A percentile compares a stretch with the other conserved stretches of the same genome.
Evolutionary conservation across 1,140 invertebrate genomes (phyloP).

Genomic region (Helicoverpa armigera): DNA sequence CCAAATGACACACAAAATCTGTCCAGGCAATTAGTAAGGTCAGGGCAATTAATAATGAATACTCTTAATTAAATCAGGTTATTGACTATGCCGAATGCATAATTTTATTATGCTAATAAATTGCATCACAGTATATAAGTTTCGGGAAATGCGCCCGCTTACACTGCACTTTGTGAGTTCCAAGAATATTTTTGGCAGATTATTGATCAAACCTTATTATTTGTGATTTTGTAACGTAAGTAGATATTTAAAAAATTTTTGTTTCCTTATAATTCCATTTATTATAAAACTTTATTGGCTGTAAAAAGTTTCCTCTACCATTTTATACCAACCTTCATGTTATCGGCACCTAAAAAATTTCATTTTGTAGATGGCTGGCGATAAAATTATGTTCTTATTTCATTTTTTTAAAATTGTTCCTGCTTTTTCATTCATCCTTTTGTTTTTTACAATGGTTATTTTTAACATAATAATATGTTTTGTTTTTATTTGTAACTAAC

Average conservation of each 20-base stretch:
- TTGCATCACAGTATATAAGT: not conserved
- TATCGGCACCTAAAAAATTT: too few relatives aligned
- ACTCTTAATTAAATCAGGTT: not conserved
- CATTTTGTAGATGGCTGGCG: too few relatives aligned
- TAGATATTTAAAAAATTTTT: not conserved
- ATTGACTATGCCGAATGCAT: not conserved
- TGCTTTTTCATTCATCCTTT: too few relatives aligned
- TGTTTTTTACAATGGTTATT: too few relatives aligned
- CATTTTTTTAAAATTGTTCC: too few relatives aligned
- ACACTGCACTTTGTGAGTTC: not conserved
- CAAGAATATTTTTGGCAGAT: conserved; percentile 2
- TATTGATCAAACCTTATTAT: not conserved
- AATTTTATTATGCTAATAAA: not conserved
- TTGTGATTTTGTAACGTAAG: not conserved
- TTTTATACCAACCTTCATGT: too few relatives aligned
- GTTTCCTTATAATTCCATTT: not conserved
- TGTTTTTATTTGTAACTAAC: too few relatives aligned
- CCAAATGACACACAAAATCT: too few relatives aligned
- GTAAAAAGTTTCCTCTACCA: too few relatives aligned
- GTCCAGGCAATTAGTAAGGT: not conserved
- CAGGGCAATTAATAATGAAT: not conserved
- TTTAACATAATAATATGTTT: too few relatives aligned
- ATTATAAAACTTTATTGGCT: too few relatives aligned
- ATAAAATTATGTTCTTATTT: too few relatives aligned
- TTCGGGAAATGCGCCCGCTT: not conserved